Base-by-base conservation (phyloP, 64 coral and sea anemone genomes). In the Catalaphyllia jardinei region DNA sequence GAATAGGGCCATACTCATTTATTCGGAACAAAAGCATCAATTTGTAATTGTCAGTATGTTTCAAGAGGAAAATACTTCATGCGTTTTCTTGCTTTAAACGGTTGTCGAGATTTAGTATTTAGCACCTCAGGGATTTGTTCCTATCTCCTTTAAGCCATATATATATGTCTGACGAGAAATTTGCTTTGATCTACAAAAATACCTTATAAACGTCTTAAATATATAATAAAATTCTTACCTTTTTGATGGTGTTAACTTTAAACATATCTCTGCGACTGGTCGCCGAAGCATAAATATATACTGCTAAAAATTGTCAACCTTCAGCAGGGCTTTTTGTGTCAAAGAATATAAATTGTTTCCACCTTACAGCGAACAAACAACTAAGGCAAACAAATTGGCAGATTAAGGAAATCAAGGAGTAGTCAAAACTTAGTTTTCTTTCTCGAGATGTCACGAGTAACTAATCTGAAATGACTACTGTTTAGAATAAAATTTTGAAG, bases 381-480 rank as follows among this genome's bases (percentile, higher is more conserved):
- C 10, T 24, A 39, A 11, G 60, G 24, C 35, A 83, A 83, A 83
- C 80, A 83, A 46, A 42, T 33, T 24, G 59, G 6, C 76, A 79
- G 80, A 82, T 82, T 67, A 49, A 33, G 80, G 33, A 83, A 67
- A 83, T 82, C 31, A 39, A 67, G 80, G 31, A 65, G 18, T 42
- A 67, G 31, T 64, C 60, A 39, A 30, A 79, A 60, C 50, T 80
- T 59, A 80, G 54, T 57, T 57, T 57, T 57, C 10, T n/a, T 69
- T 69, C 22, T 25, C 80, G 30, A 65, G 79, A 18, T 79, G 49
- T 52, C 75, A 30, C 20, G 14, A 3, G 29, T 14, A 67, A 42
- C 29, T 83, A 42, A 42, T 2, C 42, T 38, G 74, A 42, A 24
- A 77, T 49, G 33, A 31, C 39, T 77, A 69, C 65, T 50, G 35